phyloP scores from a whole-genome alignment of 2,113 vertebrate genomes.

The Xenopus tropicalis region DNA sequence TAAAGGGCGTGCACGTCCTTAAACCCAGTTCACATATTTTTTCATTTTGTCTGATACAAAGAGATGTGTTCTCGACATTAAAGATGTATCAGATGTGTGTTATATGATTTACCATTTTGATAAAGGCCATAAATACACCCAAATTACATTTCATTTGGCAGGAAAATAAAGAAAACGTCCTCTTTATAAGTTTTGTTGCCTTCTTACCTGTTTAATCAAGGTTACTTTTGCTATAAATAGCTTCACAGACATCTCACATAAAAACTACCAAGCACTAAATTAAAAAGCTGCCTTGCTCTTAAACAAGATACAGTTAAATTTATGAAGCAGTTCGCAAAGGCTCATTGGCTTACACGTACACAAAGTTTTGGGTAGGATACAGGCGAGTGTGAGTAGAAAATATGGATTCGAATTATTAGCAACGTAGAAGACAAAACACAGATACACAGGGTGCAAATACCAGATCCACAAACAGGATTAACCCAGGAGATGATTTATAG shows the following conservation, averaged over 20 bases:
- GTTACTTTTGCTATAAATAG: conserved; percentile 76
- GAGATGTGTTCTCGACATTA: background rate
- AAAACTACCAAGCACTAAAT: conserved; percentile 78
- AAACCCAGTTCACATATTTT: too few relatives aligned
- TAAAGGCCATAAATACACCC: conserved; percentile 10
- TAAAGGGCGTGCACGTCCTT: too few relatives aligned
- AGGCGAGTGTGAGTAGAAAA: conserved; percentile 39
- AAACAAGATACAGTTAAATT: conserved; percentile 72
- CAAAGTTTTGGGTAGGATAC: conserved; percentile 48
- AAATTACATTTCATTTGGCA: conserved; percentile 7
- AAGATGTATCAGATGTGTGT: background rate
- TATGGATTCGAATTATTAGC: background rate
- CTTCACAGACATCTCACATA: conserved; percentile 71
- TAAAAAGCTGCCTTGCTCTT: conserved; percentile 65
- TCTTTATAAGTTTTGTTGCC: conserved; percentile 36
- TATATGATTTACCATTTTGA: conserved; percentile 18
- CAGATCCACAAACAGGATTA: too few relatives aligned
- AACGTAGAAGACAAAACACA: background rate
- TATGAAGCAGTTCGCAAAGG: conserved; percentile 71
- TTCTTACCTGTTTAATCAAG: conserved; percentile 61
- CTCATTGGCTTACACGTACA: conserved; percentile 64
- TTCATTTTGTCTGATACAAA: background rate
- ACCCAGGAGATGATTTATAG: too few relatives aligned
- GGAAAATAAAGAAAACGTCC: conserved; percentile 23
- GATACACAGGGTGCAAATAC: background rate